Evolutionary conservation across 1,140 invertebrate species (phyloP), one percentile per base, ranked within the genome.

Genomic region (Myzus persicae): DNA sequence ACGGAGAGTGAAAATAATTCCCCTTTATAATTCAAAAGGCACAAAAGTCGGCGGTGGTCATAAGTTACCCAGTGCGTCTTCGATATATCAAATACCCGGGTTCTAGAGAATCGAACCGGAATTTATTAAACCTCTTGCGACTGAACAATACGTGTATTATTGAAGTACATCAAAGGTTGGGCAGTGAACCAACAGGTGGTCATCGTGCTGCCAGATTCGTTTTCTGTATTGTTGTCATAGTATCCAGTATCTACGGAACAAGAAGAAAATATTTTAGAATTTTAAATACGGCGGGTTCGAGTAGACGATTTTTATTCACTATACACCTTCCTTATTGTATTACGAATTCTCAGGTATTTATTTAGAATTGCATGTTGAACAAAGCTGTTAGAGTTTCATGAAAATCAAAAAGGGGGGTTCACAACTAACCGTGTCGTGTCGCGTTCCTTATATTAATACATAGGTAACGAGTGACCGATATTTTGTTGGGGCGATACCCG

Each of bases 21-120:
- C 22, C 59, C 40, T 92, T 92, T 92, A 92, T 76, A 92, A 92
- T 92, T 92, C 91, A 92, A 92, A 91, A 82, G 67, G 44, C 91
- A 92, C 76, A 36, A 84, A 81, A 51, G 76, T 92, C 90, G 42
- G 46, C 11, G n/a, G 42, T 76, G 40, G 90, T 91, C 76, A 82
- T 92, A 92, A 82, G 91, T 92, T 92, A 92, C 76, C 42, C 42
- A 48, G n/a, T 82, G 51, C 76, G 44, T 92, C 76, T 76, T 36
- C 59, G 59, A 91, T 91, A 91, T 91, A 91, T 91, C 90, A 91
- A 81, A 91, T 91, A 42, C 54, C 67, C 31, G 26, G 11, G 40
- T 76, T 91, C 90, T 44, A 36, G 31, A 91, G 67, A 91, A 44
- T 67, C 59, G 42, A 91, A 81, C 40, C 31, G 40, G 90, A 91